Percentiles rank a stretch among this genome's conserved stretches.
Conservation (phyloP, 2,113 vertebrate genomes). For the Bubo scandiacus region DNA sequence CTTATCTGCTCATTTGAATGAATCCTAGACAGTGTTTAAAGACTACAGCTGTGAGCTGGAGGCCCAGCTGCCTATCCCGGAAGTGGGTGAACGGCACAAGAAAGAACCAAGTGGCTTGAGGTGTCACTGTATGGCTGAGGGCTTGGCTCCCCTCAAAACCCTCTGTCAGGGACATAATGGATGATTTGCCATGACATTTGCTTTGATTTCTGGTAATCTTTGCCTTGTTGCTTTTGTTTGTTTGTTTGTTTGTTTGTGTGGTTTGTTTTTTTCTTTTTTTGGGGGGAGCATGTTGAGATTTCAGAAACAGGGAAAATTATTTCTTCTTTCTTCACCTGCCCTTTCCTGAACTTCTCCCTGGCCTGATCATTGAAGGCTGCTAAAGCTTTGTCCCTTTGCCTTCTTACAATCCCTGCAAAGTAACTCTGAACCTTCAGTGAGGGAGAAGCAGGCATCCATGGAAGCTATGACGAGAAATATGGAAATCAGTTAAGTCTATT, state of each 20-base stretch:
- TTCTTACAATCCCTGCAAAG: background rate
- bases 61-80: background rate
- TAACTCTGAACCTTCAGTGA: background rate
- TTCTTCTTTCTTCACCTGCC: background rate
- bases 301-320: background rate
- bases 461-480: background rate
- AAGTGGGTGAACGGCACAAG: background rate
- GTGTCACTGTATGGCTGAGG: background rate
- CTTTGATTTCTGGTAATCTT: background rate
- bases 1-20: background rate
- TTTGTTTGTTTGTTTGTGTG: background rate
- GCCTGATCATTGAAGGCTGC: background rate
- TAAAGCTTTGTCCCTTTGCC: background rate
- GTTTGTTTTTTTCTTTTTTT: background rate
- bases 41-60: background rate
- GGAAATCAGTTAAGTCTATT: background rate
- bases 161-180: background rate
- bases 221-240: background rate
- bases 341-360: background rate
- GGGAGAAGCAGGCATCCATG: background rate
- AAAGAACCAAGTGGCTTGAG: background rate
- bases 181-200: background rate
- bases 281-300: background rate
- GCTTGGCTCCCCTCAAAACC: background rate
- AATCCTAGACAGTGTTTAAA: background rate